A percentile compares a stretch with the other conserved stretches of the same genome.
Conservation (phyloP, 2,113 vertebrate species). For the Todiramphus chloris region DNA sequence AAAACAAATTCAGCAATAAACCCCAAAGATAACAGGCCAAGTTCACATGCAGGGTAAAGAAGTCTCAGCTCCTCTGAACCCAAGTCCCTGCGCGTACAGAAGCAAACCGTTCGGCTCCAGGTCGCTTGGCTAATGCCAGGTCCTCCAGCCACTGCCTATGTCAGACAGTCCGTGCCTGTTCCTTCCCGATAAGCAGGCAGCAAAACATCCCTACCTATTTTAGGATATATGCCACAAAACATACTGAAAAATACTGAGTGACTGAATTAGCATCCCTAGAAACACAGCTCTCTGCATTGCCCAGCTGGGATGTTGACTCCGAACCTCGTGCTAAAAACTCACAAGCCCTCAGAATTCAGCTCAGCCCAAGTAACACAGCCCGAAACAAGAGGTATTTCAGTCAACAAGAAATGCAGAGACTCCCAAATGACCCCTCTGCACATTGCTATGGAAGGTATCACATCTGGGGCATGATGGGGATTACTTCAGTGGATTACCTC, state of each 20-base stretch:
- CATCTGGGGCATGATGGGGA: rapidly evolving
- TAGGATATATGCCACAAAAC: not conserved
- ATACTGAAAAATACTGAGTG: not conserved
- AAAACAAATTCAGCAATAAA: not conserved
- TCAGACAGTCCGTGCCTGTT: not conserved
- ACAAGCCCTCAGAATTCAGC: not conserved
- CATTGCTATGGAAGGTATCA: not conserved
- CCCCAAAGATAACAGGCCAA: not conserved
- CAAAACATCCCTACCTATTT: not conserved
- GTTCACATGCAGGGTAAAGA: rapidly evolving
- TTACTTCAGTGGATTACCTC: not conserved
- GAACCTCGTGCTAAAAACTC: not conserved
- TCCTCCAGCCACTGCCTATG: not conserved
- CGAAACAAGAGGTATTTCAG: not conserved
- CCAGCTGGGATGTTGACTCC: not conserved
- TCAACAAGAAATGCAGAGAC: rapidly evolving
- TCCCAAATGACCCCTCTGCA: not conserved
- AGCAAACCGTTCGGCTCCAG: not conserved
- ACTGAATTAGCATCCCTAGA: not conserved
- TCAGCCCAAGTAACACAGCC: not conserved
- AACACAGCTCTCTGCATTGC: not conserved
- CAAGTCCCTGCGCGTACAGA: not conserved
- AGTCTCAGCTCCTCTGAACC: not conserved
- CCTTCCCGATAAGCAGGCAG: not conserved
- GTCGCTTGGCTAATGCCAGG: not conserved